Conservation (phyloP, 2,797 vertebrate species). For the Enteromius treurensis region DNA sequence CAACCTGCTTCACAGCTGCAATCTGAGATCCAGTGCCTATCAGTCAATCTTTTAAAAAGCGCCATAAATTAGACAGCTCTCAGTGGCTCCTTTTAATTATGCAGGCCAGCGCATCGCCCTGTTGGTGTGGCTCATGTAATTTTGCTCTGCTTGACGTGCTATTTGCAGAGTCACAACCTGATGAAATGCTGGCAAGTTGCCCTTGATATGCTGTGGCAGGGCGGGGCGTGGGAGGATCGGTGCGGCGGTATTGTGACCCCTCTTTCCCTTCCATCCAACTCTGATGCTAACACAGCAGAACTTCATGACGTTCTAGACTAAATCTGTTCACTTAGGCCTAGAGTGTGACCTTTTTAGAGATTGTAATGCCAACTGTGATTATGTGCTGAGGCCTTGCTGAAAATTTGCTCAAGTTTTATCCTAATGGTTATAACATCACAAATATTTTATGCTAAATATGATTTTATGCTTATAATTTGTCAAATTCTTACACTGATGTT, state of each 20-base stretch:
- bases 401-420: neutral
- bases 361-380: neutral
- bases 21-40: conserved; percentile 58
- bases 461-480: neutral
- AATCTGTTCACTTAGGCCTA: neutral
- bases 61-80: conserved; percentile 76
- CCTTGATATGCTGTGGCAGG: conserved; percentile 65
- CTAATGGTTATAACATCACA: neutral
- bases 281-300: conserved; percentile 6
- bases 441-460: neutral
- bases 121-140: conserved; percentile 77
- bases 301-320: neutral
- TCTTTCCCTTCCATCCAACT: conserved; percentile 37
- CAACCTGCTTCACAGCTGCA: conserved; percentile 44
- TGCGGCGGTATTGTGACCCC: conserved; percentile 52
- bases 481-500: neutral
- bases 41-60: conserved; percentile 67
- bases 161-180: conserved; percentile 74
- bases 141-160: conserved; percentile 73
- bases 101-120: conserved; percentile 68
- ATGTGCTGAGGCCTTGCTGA: neutral
- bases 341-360: neutral
- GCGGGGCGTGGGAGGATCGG: conserved; percentile 62
- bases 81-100: conserved; percentile 80
- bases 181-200: conserved; percentile 67